Evolutionary conservation across 2,113 vertebrate species (phyloP).

Genomic region (Anarrhichthys ocellatus): DNA sequence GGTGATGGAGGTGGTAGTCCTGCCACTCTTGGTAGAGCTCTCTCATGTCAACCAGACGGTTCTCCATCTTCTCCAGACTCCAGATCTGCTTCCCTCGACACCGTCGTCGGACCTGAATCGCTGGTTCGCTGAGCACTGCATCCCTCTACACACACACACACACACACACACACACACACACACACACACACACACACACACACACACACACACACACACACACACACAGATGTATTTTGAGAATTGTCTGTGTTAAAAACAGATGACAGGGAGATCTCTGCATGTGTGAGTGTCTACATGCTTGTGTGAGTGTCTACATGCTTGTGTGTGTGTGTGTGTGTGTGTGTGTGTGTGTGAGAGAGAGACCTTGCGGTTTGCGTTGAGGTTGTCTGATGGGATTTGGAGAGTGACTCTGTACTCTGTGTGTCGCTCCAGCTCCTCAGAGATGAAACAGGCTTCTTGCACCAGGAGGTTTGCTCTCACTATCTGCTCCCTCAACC

Average conservation of each 20-base stretch:
- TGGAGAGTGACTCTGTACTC: slow-evolving; percentile 97
- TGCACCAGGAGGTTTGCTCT: slow-evolving; percentile 93
- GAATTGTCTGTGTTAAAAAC: background rate
- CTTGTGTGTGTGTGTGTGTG: background rate
- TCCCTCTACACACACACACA: slow-evolving; percentile 84
- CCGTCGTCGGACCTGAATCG: slow-evolving; percentile 94
- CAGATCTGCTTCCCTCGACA: slow-evolving; percentile 97
- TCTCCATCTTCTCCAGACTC: slow-evolving; percentile 98
- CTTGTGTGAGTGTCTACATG: background rate
- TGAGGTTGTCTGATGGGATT: slow-evolving; percentile 96
- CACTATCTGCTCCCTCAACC: slow-evolving; percentile 93
- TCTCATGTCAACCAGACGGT: slow-evolving; percentile 95
- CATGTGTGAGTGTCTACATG: background rate
- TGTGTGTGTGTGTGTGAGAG: slow-evolving; percentile 42
- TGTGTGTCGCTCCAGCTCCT: slow-evolving; percentile 91
- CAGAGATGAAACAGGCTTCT: slow-evolving; percentile 93
- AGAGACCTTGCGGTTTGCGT: slow-evolving; percentile 95
- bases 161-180: slow-evolving; percentile 22
- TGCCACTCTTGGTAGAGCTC: slow-evolving; percentile 99
- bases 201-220: slow-evolving; percentile 18
- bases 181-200: slow-evolving; percentile 5
- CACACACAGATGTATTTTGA: background rate
- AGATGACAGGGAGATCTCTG: background rate
- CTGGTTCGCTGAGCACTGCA: slow-evolving; percentile 95
- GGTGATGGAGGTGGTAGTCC: slow-evolving; percentile 89